Evolutionary conservation across 2,888 invertebrate genomes (phyloP), one percentile per base, ranked within the genome.

Genomic region (Candidula unifasciata): DNA sequence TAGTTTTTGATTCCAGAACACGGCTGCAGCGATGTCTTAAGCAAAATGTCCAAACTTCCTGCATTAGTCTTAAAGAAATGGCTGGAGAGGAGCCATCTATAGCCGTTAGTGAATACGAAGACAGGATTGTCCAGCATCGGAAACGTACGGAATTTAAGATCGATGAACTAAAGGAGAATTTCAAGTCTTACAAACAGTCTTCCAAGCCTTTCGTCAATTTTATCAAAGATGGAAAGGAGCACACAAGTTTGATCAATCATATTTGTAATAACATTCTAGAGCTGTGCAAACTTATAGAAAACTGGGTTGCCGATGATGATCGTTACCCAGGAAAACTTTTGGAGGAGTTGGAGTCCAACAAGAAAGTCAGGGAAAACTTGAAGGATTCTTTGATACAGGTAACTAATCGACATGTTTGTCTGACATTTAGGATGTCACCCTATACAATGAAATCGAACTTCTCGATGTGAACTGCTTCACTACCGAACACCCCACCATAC

Each of bases 61-160:
- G 90, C 60, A 87, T 83, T 33, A 91, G 91, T 88, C 89, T 91
- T 80, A 86, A 88, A 24, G 89, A 90, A 79, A 89, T 90, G 83
- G 87, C 89, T 1, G 73, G 35, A 21, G 44, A 54, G 6, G 60
- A 79, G 6, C 18, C 54, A 2, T 21, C 60, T 24, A 16, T 73
- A 2, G 24, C 57, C 0, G 79, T 73, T 16, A 16, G 35, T 24
- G 83, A 79, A 10, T 83, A 83, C 33, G 79, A 78, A 2, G 24
- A n/a, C 2, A n/a, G 35, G 24, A 44, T 83, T 16, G 0, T 0
- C 1, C 35, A 73, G 30, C 52, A 79, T 13, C 57, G 52, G 33
- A 6, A 5, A 3, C 30, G 21, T 30, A 73, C 69, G 8, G 64
- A 83, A 3, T 21, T 68, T 0, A 82, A 83, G 64, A 30, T 33